Evolutionary conservation across 2,888 invertebrate species (phyloP).

Genomic region (Oscheius sp.): DNA sequence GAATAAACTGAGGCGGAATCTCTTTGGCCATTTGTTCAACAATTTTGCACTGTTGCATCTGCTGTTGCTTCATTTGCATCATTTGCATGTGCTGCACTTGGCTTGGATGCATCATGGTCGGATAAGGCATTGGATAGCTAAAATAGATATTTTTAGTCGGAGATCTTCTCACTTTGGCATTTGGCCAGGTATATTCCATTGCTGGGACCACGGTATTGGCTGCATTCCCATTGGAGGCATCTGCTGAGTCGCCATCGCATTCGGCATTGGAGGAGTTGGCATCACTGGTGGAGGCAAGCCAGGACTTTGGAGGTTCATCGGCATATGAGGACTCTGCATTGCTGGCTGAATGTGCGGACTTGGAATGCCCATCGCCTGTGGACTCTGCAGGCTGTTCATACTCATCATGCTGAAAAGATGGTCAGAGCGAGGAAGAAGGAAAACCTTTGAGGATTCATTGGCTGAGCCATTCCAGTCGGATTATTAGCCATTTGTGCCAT

Average conservation of each 20-base stretch:
- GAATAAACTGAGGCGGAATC: too few species aligned
- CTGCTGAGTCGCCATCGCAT: not conserved
- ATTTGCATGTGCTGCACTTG: too few species aligned
- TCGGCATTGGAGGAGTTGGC: not conserved
- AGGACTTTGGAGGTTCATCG: constrained; percentile 1
- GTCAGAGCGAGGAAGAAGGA: not conserved
- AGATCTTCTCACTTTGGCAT: too few species aligned
- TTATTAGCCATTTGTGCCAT: not conserved
- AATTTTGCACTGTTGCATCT: too few species aligned
- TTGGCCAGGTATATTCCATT: too few species aligned
- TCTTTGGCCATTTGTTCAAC: too few species aligned
- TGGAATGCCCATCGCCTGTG: not conserved
- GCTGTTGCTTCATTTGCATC: too few species aligned
- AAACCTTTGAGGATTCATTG: not conserved
- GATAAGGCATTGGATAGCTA: too few species aligned
- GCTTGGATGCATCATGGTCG: too few species aligned
- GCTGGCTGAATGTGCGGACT: constrained; percentile 3
- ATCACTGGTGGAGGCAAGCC: not conserved
- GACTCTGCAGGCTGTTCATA: constrained; percentile 11
- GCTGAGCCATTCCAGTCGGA: not conserved
- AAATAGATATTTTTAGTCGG: too few species aligned
- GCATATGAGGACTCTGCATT: constrained; percentile 11
- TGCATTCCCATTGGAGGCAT: not conserved
- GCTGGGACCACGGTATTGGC: not conserved
- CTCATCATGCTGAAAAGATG: not conserved